Evolutionary conservation across 2,888 invertebrate genomes (phyloP).

Genomic region (Lampropteryx suffumata): DNA sequence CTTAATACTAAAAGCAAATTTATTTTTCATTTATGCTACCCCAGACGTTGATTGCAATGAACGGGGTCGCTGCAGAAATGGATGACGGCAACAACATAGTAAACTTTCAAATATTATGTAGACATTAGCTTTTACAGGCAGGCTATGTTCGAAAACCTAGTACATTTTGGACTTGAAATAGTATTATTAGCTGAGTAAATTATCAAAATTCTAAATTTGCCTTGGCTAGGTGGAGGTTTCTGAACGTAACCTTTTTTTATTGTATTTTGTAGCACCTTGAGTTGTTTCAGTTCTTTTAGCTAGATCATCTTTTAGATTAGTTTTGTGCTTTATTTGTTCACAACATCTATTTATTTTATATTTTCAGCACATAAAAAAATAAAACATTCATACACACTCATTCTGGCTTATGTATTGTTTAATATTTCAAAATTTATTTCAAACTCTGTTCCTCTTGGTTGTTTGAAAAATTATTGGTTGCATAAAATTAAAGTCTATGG

Average conservation of each 20-base stretch:
- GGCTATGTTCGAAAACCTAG: constrained; percentile 81
- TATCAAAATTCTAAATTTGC: constrained; percentile 43
- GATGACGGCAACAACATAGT: constrained; percentile 69
- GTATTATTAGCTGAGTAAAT: constrained; percentile 34
- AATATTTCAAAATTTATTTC: too few species aligned
- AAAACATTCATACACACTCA: too few species aligned
- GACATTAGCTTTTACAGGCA: constrained; percentile 65
- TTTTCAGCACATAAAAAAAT: background rate
- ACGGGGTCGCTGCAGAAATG: constrained; percentile 72
- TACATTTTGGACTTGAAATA: constrained; percentile 29
- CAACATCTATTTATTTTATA: constrained; percentile 1
- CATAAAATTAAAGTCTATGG: background rate
- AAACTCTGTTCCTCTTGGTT: constrained; percentile 15
- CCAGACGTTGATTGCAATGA: constrained; percentile 78
- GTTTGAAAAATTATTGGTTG: too few species aligned
- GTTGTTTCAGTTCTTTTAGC: constrained; percentile 23
- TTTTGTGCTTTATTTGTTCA: constrained; percentile 13
- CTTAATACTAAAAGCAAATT: constrained; percentile 46
- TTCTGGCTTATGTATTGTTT: too few species aligned
- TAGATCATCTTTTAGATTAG: constrained; percentile 20
- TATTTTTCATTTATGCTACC: constrained; percentile 67
- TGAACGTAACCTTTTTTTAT: constrained; percentile 75
- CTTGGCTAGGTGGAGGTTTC: constrained; percentile 65
- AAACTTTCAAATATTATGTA: constrained; percentile 68
- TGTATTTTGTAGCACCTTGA: constrained; percentile 31